Conservation (phyloP, 2,888 invertebrate species). For the Oscheius sp. region DNA sequence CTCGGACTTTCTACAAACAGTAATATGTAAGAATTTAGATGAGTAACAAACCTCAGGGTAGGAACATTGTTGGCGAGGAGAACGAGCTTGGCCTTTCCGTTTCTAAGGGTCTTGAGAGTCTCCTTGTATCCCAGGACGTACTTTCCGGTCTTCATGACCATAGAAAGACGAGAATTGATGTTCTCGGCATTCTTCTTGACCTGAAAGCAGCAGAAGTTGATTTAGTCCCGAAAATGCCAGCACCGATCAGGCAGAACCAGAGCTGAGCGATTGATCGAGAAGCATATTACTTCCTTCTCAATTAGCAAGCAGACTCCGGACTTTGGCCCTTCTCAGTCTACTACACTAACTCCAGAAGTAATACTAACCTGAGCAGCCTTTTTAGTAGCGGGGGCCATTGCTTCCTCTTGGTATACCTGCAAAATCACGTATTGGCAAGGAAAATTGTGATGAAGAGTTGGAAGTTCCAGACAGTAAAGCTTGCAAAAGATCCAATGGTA, state of each 20-base stretch:
- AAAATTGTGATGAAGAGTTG: too few relatives aligned
- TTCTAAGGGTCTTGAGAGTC: conserved; percentile 92
- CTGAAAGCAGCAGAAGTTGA: conserved; percentile 27
- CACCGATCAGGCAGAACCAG: conserved; percentile 22
- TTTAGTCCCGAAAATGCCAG: neutral
- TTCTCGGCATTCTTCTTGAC: conserved; percentile 97
- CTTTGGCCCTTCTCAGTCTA: conserved; percentile 39
- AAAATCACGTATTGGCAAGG: neutral
- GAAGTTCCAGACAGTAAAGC: too few relatives aligned
- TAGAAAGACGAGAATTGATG: conserved; percentile 95
- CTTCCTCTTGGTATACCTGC: conserved; percentile 31
- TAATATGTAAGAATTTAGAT: neutral
- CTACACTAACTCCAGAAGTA: conserved; percentile 40
- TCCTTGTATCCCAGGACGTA: conserved; percentile 97
- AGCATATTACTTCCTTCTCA: conserved; percentile 61
- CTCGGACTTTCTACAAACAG: conserved; percentile 87
- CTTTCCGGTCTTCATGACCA: conserved; percentile 99
- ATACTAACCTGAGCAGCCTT: conserved; percentile 38
- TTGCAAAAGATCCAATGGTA: too few relatives aligned
- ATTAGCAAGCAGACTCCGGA: conserved; percentile 66
- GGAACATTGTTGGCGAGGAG: conserved; percentile 99
- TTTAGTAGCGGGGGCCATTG: conserved; percentile 34
- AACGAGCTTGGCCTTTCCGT: conserved; percentile 98
- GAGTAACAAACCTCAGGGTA: conserved; percentile 85
- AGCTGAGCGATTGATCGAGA: neutral